These are phyloP conservation scores for Hyposmocoma kahamanoa DNA, from an alignment of 1,140 invertebrate species.

Conservation along the genomic window DNA sequence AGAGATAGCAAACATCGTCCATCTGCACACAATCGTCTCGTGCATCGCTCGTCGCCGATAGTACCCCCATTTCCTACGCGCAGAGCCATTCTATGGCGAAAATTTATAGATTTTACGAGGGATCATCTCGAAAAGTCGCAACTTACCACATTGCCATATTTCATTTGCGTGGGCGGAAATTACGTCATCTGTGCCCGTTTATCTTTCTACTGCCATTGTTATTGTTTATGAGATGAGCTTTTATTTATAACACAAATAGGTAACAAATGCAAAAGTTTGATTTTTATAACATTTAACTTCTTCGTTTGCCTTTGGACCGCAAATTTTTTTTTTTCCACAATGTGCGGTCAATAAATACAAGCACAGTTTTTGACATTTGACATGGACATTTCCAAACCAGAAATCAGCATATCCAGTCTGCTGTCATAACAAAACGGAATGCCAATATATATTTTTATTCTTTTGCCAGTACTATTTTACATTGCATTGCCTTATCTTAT, in stretches of 20 bases:
- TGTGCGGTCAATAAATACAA: too few species aligned
- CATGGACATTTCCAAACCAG: too few species aligned
- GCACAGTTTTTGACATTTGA: too few species aligned
- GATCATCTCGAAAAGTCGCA: slow-evolving; percentile 59
- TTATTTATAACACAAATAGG: neutral
- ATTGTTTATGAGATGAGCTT: slow-evolving; percentile 30
- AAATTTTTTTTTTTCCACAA: too few species aligned
- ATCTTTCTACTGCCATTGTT: slow-evolving; percentile 33
- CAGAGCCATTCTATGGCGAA: slow-evolving; percentile 34
- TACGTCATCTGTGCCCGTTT: slow-evolving; percentile 52
- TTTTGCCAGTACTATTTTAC: neutral
- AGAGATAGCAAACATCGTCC: slow-evolving; percentile 71
- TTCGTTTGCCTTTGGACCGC: too few species aligned
- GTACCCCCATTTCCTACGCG: slow-evolving; percentile 52
- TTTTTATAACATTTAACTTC: too few species aligned
- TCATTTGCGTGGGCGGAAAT: slow-evolving; percentile 64
- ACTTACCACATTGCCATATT: slow-evolving; percentile 60
- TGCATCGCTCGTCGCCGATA: slow-evolving; percentile 31
- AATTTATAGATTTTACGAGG: slow-evolving; percentile 71
- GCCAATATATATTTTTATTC: slow-evolving; percentile 1
- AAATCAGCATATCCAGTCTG: too few species aligned
- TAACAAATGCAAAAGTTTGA: too few species aligned
- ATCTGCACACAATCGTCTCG: slow-evolving; percentile 66
- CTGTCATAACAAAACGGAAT: neutral
- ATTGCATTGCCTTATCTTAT: slow-evolving; percentile 23